A percentile compares a stretch with the other conserved stretches of the same genome.
Conservation (phyloP, 2,797 vertebrate species). For the Pseudochaenichthys georgianus region DNA sequence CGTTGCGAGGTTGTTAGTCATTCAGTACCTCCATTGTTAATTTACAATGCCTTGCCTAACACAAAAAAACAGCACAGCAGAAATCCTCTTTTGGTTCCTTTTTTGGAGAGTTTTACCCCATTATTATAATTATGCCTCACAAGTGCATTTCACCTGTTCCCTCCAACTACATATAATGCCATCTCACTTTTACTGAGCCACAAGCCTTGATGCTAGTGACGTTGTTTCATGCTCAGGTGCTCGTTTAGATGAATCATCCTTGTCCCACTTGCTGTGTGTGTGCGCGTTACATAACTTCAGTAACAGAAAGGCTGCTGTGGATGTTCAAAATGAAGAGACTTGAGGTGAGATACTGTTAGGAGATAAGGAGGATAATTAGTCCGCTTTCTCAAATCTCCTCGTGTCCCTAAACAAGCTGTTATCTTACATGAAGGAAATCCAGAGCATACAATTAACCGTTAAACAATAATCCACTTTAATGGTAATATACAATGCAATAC, state of each 20-base stretch:
- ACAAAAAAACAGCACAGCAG: neutral
- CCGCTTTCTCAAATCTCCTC: no score
- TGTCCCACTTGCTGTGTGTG: slow-evolving; percentile 37
- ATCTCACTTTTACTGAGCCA: slow-evolving; percentile 19
- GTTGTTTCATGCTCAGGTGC: slow-evolving; percentile 50
- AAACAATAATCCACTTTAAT: no score
- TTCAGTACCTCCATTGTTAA: neutral
- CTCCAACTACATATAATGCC: slow-evolving; percentile 1
- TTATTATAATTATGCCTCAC: neutral
- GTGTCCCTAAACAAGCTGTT: no score
- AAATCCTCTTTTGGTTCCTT: neutral
- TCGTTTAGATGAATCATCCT: slow-evolving; percentile 57
- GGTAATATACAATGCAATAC: no score
- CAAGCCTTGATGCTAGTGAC: slow-evolving; percentile 25
- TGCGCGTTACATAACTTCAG: slow-evolving; percentile 47
- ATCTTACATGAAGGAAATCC: no score
- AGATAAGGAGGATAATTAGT: no score
- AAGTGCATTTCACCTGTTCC: slow-evolving; percentile 13
- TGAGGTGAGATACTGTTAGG: slow-evolving; percentile 36
- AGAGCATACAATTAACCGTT: no score
- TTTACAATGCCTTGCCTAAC: neutral
- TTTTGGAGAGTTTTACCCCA: neutral
- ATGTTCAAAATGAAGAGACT: slow-evolving; percentile 28
- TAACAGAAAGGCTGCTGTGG: slow-evolving; percentile 35
- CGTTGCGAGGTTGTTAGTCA: slow-evolving; percentile 1